phyloP scores from a whole-genome alignment of 2,888 invertebrate species.

The Idaea straminata region DNA sequence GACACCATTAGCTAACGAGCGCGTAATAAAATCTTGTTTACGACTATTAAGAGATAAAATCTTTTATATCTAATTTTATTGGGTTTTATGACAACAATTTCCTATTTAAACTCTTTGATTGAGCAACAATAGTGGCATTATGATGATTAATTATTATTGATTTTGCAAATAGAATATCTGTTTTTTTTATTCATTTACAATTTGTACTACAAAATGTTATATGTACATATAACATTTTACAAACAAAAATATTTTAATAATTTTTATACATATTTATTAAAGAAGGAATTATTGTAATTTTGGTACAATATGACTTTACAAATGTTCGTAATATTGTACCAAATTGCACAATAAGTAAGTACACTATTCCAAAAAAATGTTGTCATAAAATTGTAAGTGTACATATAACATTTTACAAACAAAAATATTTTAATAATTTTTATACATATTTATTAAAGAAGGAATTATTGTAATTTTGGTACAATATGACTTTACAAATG shows the following conservation, averaged over 20 bases:
- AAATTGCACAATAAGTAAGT: neutral
- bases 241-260: no score
- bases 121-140: slow-evolving; percentile 46
- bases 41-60: slow-evolving; percentile 65
- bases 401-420: no score
- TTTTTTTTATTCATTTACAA: neutral
- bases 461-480: neutral
- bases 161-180: neutral
- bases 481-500: neutral
- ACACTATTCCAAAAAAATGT: slow-evolving; percentile 35
- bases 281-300: neutral
- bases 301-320: neutral
- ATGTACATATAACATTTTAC: no score
- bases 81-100: slow-evolving; percentile 57
- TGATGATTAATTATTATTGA: neutral
- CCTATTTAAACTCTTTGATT: slow-evolving; percentile 43
- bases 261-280: no score
- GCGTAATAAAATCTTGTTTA: slow-evolving; percentile 64
- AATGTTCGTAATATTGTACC: neutral
- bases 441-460: no score
- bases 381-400: slow-evolving; percentile 52
- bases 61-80: slow-evolving; percentile 58
- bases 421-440: no score
- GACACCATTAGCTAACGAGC: slow-evolving; percentile 73
- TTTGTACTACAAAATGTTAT: no score